Conservation (phyloP, 2,888 invertebrate species). For the Sericinus montela region DNA sequence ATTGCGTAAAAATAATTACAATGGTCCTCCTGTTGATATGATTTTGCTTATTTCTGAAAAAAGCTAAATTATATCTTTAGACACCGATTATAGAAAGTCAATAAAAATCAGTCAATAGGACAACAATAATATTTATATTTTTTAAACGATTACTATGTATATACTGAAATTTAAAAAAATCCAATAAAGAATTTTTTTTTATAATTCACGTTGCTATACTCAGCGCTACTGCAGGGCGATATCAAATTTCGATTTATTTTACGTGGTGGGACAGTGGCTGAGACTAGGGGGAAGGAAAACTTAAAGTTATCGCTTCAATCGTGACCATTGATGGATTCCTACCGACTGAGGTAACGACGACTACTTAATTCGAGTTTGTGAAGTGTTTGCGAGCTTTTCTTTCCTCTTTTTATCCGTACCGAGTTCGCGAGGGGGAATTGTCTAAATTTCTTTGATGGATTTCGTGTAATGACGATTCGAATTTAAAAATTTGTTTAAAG, state of each 20-base stretch:
- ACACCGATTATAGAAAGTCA: too few relatives aligned
- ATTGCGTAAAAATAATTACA: too few relatives aligned
- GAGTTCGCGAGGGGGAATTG: background rate
- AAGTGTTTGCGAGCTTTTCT: slow-evolving; percentile 55
- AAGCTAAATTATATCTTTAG: too few relatives aligned
- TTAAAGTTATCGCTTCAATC: slow-evolving; percentile 12
- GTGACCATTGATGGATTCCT: slow-evolving; percentile 59
- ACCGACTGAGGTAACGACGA: slow-evolving; percentile 56
- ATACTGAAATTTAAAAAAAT: too few relatives aligned
- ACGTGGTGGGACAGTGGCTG: slow-evolving; percentile 26
- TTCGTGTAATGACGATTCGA: background rate
- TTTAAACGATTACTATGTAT: too few relatives aligned
- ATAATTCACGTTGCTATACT: slow-evolving; percentile 25
- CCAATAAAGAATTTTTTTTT: background rate
- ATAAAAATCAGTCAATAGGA: too few relatives aligned
- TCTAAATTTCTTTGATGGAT: slow-evolving; percentile 1
- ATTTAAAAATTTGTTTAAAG: background rate
- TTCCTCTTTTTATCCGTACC: slow-evolving; percentile 26
- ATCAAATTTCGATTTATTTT: slow-evolving; percentile 64
- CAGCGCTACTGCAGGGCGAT: too few relatives aligned
- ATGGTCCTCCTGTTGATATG: too few relatives aligned
- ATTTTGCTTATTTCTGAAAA: too few relatives aligned
- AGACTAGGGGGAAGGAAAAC: background rate
- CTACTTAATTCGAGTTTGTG: slow-evolving; percentile 69
- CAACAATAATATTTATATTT: too few relatives aligned